Conservation (phyloP, 2,888 invertebrate genomes). For the Automeris io region DNA sequence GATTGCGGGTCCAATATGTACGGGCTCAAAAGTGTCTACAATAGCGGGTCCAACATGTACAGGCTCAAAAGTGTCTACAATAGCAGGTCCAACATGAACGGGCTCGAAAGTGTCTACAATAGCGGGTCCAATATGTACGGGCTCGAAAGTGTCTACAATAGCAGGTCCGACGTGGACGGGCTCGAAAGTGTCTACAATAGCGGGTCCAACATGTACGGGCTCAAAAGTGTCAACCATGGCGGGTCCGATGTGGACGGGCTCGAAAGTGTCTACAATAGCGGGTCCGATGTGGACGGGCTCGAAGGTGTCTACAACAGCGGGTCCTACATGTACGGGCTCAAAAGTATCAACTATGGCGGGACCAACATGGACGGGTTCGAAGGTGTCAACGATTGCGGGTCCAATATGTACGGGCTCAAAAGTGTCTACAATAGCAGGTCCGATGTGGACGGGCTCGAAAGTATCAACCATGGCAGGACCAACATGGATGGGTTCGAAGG, state of each 20-base stretch:
- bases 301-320: conserved; percentile 5
- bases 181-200: conserved; percentile 11
- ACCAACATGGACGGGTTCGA: too few relatives aligned
- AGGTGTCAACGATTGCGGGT: conserved; percentile 12
- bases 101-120: conserved; percentile 11
- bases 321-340: conserved; percentile 12
- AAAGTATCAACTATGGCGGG: conserved; percentile 8
- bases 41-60: conserved; percentile 17
- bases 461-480: conserved; percentile 13
- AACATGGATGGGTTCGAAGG: too few relatives aligned
- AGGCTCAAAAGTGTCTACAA: conserved; percentile 11
- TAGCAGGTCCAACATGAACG: conserved; percentile 13
- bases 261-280: conserved; percentile 1
- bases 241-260: conserved; percentile 14
- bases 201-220: conserved; percentile 16
- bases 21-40: conserved; percentile 8
- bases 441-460: too few relatives aligned
- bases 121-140: conserved; percentile 14
- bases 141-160: conserved; percentile 10
- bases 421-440: conserved; percentile 13
- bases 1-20: conserved; percentile 17
- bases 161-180: conserved; percentile 14
- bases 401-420: too few relatives aligned
- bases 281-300: conserved; percentile 13
- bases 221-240: conserved; percentile 1